Evolutionary conservation across 2,888 invertebrate species (phyloP).

Genomic region (Pharmacophagus antenor): DNA sequence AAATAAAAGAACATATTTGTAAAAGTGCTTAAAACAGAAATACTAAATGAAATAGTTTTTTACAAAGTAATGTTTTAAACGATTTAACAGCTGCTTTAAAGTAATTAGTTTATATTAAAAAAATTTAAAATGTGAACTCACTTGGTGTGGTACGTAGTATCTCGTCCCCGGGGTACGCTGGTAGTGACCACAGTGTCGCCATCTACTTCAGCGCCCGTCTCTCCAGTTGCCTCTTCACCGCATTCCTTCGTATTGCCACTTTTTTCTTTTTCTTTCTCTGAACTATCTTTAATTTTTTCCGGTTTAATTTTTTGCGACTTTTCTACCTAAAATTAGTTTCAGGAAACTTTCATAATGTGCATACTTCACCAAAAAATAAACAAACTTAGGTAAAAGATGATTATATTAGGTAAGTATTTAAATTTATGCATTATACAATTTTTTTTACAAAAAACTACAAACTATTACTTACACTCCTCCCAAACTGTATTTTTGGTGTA

Average conservation of each 20-base stretch:
- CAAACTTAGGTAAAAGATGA: too few species aligned
- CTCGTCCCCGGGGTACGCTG: constrained; percentile 84
- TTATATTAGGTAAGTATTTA: too few species aligned
- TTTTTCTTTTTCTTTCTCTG: constrained; percentile 72
- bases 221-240: constrained; percentile 68
- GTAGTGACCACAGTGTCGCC: constrained; percentile 87
- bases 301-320: constrained; percentile 67
- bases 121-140: constrained; percentile 44
- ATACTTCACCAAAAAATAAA: background rate
- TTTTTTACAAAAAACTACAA: too few species aligned
- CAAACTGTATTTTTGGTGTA: too few species aligned
- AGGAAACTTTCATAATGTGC: background rate
- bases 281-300: constrained; percentile 62
- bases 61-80: too few species aligned
- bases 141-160: constrained; percentile 90
- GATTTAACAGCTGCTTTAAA: too few species aligned
- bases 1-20: too few species aligned
- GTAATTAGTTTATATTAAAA: background rate
- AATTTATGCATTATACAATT: too few species aligned
- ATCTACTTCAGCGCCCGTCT: constrained; percentile 84
- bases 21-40: too few species aligned
- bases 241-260: constrained; percentile 65
- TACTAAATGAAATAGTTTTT: too few species aligned
- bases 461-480: too few species aligned
- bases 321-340: constrained; percentile 50